Base-by-base conservation (phyloP, 92 coral and sea anemone species). In the Blastomussa wellsi region DNA sequence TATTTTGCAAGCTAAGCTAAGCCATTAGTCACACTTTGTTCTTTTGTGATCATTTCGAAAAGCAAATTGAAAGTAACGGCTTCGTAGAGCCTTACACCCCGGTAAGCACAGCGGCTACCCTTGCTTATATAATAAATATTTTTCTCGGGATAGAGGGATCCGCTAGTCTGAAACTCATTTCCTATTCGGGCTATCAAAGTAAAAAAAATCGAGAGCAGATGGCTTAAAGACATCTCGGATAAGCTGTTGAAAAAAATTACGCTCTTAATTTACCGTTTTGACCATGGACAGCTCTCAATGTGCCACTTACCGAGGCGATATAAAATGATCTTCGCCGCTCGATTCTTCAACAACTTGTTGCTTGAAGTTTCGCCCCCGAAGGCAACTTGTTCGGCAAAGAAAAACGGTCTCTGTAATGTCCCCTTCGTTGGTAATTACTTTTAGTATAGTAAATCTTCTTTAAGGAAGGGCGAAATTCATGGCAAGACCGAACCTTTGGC, bases 291-390 rank as follows among this genome's bases (percentile, higher is more conserved):
- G n/a, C 4, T 38, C 13, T 37, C 44, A 60, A 33, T 73, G 19
- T 72, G 53, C 36, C 57, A 55, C 80, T 83, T 74, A 83, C 87
- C 87, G 44, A 64, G 44, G 38, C 39, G 38, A 62, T n/a, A 38
- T 57, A 26, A 24, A 37, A 24, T 73, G 64, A 31, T 33, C 72
- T 55, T 59, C 51, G 52, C 36, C 33, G 57, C 72, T 39, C 79
- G 57, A 28, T 36, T 69, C 19, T 42, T 16, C 88, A 85, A 85
- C 88, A 85, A 85, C 88, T 85, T 85, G 88, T 85, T 85, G 88
- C 88, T 85, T 57, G 73, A 69, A 78, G 74, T 75, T 84, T 74
- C 81, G 36, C 31, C 83, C 33, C 35, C 57, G 70, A 76, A 65
- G 64, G 51, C 44, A 51, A 42, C 52, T 47, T 76, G 65, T 42